Base-by-base conservation (phyloP, 2,888 invertebrate species). In the Meteorus cinctellus region DNA sequence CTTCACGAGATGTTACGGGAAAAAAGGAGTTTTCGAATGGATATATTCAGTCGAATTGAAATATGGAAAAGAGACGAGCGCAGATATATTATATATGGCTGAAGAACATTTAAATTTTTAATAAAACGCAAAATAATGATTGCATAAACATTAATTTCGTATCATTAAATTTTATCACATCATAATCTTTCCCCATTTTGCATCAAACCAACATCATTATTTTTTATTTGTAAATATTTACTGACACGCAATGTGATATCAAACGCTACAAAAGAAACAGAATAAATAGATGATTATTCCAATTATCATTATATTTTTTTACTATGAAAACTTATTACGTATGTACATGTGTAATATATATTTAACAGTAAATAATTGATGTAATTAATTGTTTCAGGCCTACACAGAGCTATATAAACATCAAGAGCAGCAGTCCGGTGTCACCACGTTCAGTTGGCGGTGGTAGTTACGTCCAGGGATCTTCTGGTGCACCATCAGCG, bases 391-490 rank as follows among this genome's bases (percentile, higher is more conserved):
- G 31, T 86, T 85, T 27, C 84, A 89, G 89, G 85, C 85, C 89
- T 77, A 84, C 87, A 78, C 89, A 89, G 82, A 88, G 84, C 81
- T 89, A 88, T 84, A 86, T 84, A 76, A 88, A 84, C 86, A 88
- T 87, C 86, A 89, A 89, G 80, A 88, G 88, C 83, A 86, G 87
- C 81, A 88, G 88, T 70, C 88, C 88, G 63, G 86, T 88, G 80
- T 88, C 89, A 73, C 88, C 89, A 68, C 83, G 89, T 75, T 88
- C 88, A 76, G 87, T 87, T 78, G 80, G 82, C 24, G 81, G 69
- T 41, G 81, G 81, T 69, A 81, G 81, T 67, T 88, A 88, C 82
- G 87, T 85, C 41, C 87, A 85, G 78, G 86, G 87, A 75, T 82
- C 82, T 19, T 82, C 84, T 48, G 80, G 88, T 86, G 78, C 87